Percentiles rank a stretch among this genome's conserved stretches.
These are phyloP conservation scores for Protobothrops mucrosquamatus DNA, from an alignment of 2,113 vertebrate species.

Conservation along the genomic window DNA sequence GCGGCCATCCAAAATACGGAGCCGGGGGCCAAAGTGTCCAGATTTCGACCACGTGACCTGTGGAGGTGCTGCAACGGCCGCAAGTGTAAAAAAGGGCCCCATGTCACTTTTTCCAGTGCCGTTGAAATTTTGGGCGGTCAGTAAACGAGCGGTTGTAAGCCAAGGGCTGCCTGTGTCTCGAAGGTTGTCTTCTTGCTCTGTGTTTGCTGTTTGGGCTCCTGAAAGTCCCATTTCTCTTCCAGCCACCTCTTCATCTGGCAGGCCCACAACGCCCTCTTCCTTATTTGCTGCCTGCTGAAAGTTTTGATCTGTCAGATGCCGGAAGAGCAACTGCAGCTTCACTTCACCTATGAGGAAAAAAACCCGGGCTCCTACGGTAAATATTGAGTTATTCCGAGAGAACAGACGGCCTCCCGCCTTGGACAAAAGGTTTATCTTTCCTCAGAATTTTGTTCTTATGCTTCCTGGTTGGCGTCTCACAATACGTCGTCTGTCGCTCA, in stretches of 20 bases:
- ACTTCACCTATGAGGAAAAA: slow-evolving; percentile 90
- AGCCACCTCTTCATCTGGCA: slow-evolving; percentile 99
- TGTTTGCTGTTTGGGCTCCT: background rate
- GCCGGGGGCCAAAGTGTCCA: no score
- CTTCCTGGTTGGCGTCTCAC: background rate
- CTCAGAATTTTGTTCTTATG: background rate
- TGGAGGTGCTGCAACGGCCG: background rate
- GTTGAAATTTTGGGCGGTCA: background rate
- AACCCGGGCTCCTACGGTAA: slow-evolving; percentile 79
- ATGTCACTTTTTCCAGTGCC: background rate
- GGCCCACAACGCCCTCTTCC: slow-evolving; percentile 94
- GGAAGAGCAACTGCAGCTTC: slow-evolving; percentile 88
- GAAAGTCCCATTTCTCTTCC: slow-evolving; percentile 55
- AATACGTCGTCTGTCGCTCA: background rate
- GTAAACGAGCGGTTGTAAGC: background rate
- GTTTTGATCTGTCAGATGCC: slow-evolving; percentile 89
- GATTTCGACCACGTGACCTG: background rate
- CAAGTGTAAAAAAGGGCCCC: background rate
- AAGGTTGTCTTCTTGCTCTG: background rate
- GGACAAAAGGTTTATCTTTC: background rate
- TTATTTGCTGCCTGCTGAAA: slow-evolving; percentile 94
- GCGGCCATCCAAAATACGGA: background rate
- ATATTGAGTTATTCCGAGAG: slow-evolving; percentile 29
- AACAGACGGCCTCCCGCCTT: background rate
- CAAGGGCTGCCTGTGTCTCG: background rate